These are phyloP conservation scores for Druceiella hillmani DNA, from an alignment of 2,888 invertebrate genomes.

Conservation along the genomic window DNA sequence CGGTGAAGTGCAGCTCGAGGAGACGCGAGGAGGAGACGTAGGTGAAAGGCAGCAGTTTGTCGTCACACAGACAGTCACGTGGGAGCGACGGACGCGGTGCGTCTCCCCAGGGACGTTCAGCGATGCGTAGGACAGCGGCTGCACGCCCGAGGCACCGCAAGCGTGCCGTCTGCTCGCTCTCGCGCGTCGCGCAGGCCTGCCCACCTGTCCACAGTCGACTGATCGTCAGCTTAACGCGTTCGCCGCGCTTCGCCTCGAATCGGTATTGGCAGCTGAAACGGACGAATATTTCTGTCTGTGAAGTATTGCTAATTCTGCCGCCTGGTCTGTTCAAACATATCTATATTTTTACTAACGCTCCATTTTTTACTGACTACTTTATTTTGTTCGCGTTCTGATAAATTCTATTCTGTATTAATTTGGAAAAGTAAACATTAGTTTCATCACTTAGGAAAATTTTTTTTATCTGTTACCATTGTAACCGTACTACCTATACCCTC, in stretches of 20 bases:
- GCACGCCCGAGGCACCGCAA: slow-evolving; percentile 67
- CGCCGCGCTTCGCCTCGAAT: slow-evolving; percentile 80
- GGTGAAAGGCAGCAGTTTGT: slow-evolving; percentile 45
- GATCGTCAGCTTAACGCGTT: slow-evolving; percentile 70
- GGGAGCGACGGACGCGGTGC: slow-evolving; percentile 60
- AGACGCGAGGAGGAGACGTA: slow-evolving; percentile 71
- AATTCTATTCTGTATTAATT: too few species aligned
- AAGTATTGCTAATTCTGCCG: too few species aligned
- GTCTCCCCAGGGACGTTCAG: slow-evolving; percentile 67
- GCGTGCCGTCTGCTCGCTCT: slow-evolving; percentile 61
- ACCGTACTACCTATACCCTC: too few species aligned
- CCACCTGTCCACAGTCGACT: slow-evolving; percentile 65
- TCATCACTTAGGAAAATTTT: too few species aligned
- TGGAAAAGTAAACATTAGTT: too few species aligned
- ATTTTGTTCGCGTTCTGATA: too few species aligned
- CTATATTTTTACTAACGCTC: too few species aligned
- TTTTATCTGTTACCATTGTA: too few species aligned
- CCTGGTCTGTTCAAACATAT: too few species aligned
- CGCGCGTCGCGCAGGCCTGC: slow-evolving; percentile 52
- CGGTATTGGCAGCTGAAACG: slow-evolving; percentile 74
- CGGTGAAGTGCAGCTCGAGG: slow-evolving; percentile 76
- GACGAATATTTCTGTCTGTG: too few species aligned
- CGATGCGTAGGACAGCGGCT: slow-evolving; percentile 65
- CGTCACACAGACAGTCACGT: slow-evolving; percentile 76
- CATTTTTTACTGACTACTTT: too few species aligned